These are phyloP conservation scores for Neoitamus cyanurus DNA, from an alignment of 2,888 invertebrate species.

Conservation along the genomic window DNA sequence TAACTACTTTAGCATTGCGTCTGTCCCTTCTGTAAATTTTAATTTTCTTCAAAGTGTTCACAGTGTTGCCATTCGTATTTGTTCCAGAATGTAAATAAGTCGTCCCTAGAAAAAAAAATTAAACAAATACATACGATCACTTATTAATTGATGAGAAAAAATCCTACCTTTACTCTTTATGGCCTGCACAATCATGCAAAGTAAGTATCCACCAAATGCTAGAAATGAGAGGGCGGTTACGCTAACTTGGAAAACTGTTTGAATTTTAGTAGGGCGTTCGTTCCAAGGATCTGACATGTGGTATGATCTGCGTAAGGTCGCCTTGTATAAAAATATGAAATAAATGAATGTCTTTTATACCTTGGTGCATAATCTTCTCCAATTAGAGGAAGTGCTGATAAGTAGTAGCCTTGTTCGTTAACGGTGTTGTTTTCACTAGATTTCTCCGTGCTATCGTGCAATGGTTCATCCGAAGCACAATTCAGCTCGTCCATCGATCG, in stretches of 20 bases:
- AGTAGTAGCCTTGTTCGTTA: neutral
- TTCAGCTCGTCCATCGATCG: constrained; percentile 59
- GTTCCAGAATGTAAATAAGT: constrained; percentile 64
- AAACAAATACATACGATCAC: neutral
- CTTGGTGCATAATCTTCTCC: neutral
- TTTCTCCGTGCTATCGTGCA: neutral
- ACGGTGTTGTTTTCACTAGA: neutral
- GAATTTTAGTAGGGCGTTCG: constrained; percentile 73
- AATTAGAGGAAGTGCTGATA: constrained; percentile 56
- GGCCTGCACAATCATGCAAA: constrained; percentile 81
- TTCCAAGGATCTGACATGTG: constrained; percentile 45
- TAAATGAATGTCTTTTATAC: neutral
- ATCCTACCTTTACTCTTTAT: constrained; percentile 73
- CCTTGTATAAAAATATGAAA: too few species aligned
- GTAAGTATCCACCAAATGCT: constrained; percentile 85
- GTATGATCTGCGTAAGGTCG: constrained; percentile 46
- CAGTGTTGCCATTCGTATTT: constrained; percentile 56
- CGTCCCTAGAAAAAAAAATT: constrained; percentile 57
- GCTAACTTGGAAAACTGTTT: constrained; percentile 80
- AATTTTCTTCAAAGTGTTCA: constrained; percentile 61
- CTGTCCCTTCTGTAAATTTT: constrained; percentile 62
- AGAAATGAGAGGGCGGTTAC: constrained; percentile 83
- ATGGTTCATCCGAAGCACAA: constrained; percentile 37
- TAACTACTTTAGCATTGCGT: constrained; percentile 48
- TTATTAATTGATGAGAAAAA: constrained; percentile 51